Evolutionary conservation across 2,888 invertebrate species (phyloP).

Genomic region (Tinea trinotella): DNA sequence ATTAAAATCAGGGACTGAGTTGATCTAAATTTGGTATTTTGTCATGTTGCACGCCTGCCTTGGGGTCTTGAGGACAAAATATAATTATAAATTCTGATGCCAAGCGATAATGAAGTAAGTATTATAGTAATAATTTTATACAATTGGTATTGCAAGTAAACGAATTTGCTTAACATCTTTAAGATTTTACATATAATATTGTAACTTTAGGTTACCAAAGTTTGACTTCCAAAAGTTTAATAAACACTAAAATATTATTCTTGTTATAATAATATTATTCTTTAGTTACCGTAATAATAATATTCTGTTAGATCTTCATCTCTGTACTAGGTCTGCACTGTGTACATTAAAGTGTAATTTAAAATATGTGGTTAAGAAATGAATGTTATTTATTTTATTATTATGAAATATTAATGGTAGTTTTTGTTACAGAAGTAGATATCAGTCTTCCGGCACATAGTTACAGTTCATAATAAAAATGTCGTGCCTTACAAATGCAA

Average conservation of each 20-base stretch:
- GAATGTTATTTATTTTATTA: too few species aligned
- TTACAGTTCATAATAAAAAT: conserved; percentile 55
- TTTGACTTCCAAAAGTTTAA: too few species aligned
- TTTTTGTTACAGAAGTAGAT: conserved; percentile 67
- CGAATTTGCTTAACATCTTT: not conserved
- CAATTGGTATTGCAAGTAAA: conserved; percentile 4
- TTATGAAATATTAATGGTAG: not conserved
- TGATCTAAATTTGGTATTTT: conserved; percentile 55
- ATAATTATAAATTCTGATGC: conserved; percentile 61
- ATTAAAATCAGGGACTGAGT: conserved; percentile 34
- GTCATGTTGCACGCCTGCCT: conserved; percentile 69
- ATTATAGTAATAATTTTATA: conserved; percentile 14
- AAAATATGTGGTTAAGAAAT: too few species aligned
- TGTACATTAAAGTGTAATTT: too few species aligned
- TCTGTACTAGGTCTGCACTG: too few species aligned
- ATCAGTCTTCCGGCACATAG: conserved; percentile 55
- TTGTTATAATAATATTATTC: too few species aligned
- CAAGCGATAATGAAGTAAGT: conserved; percentile 67
- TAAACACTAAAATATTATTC: too few species aligned
- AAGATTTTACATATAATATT: not conserved
- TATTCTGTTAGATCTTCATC: too few species aligned
- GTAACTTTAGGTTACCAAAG: conserved; percentile 1
- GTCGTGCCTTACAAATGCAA: conserved; percentile 49
- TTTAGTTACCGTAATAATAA: too few species aligned
- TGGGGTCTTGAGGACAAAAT: conserved; percentile 67